These are phyloP conservation scores for Drosophila teissieri DNA, from an alignment of 1,140 invertebrate species.

Conservation along the genomic window DNA sequence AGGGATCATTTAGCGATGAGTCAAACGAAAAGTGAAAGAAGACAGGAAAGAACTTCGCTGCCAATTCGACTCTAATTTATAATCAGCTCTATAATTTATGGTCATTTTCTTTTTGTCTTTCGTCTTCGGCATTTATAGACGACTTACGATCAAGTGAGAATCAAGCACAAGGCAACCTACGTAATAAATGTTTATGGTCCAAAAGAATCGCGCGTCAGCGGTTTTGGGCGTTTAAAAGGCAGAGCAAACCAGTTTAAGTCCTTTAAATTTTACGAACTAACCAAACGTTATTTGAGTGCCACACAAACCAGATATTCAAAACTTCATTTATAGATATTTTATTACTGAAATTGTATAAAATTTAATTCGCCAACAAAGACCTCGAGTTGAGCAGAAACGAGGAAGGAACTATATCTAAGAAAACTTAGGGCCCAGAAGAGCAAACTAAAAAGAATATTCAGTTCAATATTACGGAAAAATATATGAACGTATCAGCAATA, in stretches of 20 bases:
- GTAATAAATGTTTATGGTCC: neutral
- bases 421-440: neutral
- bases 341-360: neutral
- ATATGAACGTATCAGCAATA: too few relatives aligned
- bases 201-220: neutral
- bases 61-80: neutral
- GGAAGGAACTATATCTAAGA: too few relatives aligned
- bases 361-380: neutral
- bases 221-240: neutral
- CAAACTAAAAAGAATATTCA: too few relatives aligned
- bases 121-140: neutral
- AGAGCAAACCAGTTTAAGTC: neutral
- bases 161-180: neutral
- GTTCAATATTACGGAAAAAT: too few relatives aligned
- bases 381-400: neutral
- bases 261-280: neutral
- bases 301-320: neutral
- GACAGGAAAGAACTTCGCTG: neutral
- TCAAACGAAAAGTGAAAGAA: slow-evolving; percentile 11
- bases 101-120: neutral
- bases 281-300: neutral
- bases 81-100: neutral
- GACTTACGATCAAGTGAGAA: neutral
- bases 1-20: slow-evolving; percentile 8
- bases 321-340: neutral